phyloP scores from a whole-genome alignment of 2,113 vertebrate genomes.

The Choloepus hoffmanni region DNA sequence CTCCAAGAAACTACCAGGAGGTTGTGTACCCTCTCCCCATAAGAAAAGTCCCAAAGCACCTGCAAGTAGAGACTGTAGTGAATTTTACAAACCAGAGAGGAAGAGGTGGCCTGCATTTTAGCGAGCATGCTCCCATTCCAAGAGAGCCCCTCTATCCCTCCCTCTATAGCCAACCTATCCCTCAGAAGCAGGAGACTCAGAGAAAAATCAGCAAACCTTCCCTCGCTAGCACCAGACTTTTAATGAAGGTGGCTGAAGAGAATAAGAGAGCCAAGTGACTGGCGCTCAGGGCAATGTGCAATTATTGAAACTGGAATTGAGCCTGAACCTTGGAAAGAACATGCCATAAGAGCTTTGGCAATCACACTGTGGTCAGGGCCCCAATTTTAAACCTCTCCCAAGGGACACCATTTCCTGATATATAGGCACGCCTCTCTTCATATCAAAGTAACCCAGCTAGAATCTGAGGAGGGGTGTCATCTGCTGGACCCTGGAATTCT shows the following conservation, averaged over 20 bases:
- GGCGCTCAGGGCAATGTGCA: slow-evolving; percentile 61
- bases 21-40: rapidly evolving
- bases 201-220: not conserved
- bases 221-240: not conserved
- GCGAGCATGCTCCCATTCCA: not conserved
- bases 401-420: slow-evolving; percentile 49
- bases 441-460: slow-evolving; percentile 20
- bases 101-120: not conserved
- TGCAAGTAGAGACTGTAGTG: not conserved
- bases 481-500: not conserved
- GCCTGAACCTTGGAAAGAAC: slow-evolving; percentile 46
- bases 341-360: not conserved
- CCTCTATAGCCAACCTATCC: not conserved
- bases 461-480: not conserved
- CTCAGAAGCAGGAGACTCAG: not conserved
- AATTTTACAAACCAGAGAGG: not conserved
- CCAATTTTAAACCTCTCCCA: slow-evolving; percentile 70
- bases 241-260: slow-evolving; percentile 57
- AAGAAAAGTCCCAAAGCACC: not conserved
- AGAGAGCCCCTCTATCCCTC: not conserved
- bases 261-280: slow-evolving; percentile 40
- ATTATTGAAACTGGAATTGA: slow-evolving; percentile 72
- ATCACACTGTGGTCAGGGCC: slow-evolving; percentile 74
- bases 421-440: not conserved
- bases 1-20: not conserved